Percentiles rank a stretch among this genome's conserved stretches.
These are phyloP conservation scores for Orthosia gothica DNA, from an alignment of 2,888 invertebrate genomes.

Conservation along the genomic window DNA sequence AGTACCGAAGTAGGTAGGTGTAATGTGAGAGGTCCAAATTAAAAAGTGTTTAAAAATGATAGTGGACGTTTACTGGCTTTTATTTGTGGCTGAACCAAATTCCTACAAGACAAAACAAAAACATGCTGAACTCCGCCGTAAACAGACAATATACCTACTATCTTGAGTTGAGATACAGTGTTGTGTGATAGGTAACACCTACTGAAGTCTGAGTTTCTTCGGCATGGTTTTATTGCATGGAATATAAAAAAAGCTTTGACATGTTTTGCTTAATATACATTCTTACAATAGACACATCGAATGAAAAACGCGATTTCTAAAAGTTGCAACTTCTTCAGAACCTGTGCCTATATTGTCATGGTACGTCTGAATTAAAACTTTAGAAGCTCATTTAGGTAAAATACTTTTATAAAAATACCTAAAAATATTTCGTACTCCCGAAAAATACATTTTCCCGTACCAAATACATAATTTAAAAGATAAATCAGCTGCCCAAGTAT, in stretches of 20 bases:
- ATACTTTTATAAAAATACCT: not conserved
- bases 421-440: not conserved
- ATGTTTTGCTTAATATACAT: no score
- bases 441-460: conserved; percentile 5
- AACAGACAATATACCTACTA: not conserved
- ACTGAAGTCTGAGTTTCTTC: not conserved
- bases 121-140: not conserved
- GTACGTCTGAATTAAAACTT: no score
- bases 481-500: conserved; percentile 50
- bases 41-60: no score
- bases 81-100: not conserved
- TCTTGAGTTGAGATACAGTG: no score
- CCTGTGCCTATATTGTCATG: no score
- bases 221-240: no score
- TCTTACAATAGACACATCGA: no score
- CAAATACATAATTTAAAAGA: conserved; percentile 49
- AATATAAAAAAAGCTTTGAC: no score
- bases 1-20: not conserved
- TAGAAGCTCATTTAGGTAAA: not conserved
- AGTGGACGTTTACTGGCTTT: not conserved
- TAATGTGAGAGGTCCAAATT: not conserved
- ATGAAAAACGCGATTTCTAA: no score
- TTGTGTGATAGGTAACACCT: no score
- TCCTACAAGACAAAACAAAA: not conserved
- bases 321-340: no score